Evolutionary conservation across 37 sponge, comb jelly and placozoan genomes (phyloP), one percentile per base, ranked within the genome.

Genomic region (Geodia barretti): DNA sequence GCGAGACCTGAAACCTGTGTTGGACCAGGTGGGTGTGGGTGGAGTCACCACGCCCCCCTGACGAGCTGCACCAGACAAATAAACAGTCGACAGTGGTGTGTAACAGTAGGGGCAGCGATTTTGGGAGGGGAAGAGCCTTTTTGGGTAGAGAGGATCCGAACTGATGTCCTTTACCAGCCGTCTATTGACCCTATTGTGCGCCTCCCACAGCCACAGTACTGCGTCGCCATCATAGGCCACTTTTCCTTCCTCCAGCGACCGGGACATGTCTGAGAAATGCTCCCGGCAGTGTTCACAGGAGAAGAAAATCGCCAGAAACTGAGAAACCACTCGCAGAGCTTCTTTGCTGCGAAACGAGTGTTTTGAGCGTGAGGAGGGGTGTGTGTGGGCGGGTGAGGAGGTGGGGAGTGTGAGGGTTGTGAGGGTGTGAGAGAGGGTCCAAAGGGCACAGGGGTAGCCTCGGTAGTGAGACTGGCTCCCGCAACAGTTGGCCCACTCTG

Each of bases 401-500:
- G 33, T 34, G 20, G 88, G 81, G 66, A 81, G 87, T 32, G 87
- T 83, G 72, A 91, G 83, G 65, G 89, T 36, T 63, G 89, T 89
- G 37, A 84, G 61, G 23, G 97, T 84, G 78, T 98, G 99, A 72
- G 92, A 78, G 24, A 98, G 88, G 63, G 80, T 91, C 99, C 99
- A 98, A 59, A 98, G 62, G 17, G 90, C 87, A 73, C 99, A 98
- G 62, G 97, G 89, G 73, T 92, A 98, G 34, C 99, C 99, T 29
- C 98, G 84, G 24, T 79, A 62, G 35, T 88, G 81, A 41, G 92
- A 85, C 32, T 63, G 72, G 73, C 90, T 90, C 0, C 98, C 96
- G 29, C 65, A 70, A 66, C 98, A 98, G 20, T 75, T 84, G n/a
- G 62, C 41, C 94, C 97, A 96, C 38, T 32, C n/a, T 0, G 90